A percentile compares a stretch with the other conserved stretches of the same genome.
phyloP scores from a whole-genome alignment of 2,113 vertebrate genomes.

The Callaeas wilsoni region DNA sequence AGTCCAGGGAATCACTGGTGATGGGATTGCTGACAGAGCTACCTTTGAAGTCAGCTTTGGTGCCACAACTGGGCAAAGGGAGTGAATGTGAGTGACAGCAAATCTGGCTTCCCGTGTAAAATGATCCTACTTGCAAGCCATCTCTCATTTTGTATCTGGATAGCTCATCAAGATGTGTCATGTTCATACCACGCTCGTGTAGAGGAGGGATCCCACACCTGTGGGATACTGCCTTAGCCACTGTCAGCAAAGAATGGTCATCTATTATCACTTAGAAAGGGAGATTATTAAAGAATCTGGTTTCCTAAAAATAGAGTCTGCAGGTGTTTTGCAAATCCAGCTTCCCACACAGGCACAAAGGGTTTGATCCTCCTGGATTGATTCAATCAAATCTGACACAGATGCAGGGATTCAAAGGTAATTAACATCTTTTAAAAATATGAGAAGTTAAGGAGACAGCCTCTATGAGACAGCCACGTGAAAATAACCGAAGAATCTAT shows the following conservation, averaged over 20 bases:
- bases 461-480: rapidly evolving
- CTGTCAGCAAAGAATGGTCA: background rate
- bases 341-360: background rate
- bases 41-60: background rate
- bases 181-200: rapidly evolving
- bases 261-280: background rate
- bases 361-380: background rate
- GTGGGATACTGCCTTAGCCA: background rate
- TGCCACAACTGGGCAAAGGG: background rate
- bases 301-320: background rate
- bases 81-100: background rate
- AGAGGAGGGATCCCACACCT: background rate
- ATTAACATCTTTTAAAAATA: background rate
- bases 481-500: background rate
- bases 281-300: background rate
- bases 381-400: background rate
- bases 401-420: background rate
- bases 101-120: background rate
- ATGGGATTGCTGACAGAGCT: background rate
- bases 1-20: background rate
- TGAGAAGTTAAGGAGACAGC: background rate
- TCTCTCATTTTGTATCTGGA: background rate
- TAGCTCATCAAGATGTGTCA: background rate
- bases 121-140: background rate
- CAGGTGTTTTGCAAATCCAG: background rate